Base-by-base conservation (phyloP, 2,113 vertebrate species). In the Hippocampus barbouri region DNA sequence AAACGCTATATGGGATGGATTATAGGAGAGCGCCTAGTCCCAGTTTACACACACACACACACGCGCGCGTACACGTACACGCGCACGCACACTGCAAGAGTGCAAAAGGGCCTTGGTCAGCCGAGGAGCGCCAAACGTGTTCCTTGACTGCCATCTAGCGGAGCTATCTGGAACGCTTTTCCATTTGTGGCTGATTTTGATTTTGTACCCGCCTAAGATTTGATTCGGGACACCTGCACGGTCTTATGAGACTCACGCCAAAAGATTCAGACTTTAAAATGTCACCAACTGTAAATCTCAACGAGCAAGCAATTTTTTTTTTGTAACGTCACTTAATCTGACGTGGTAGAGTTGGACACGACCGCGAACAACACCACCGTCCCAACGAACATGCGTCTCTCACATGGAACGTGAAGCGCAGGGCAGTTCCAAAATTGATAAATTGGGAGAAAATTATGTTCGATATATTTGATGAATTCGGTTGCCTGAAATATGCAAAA, bases 71-170 rank as follows among this genome's bases (percentile, higher is more conserved):
- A 30, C 27, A 30, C 27, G 27, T 30, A 6, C 20, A 15, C 62
- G 4, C 40, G 25, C 25, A 23, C 18, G 5, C 2, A 11, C 2
- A 6, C 27, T 9, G 34, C n/a, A 20, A 63, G 68, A 53, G 70
- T 41, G 75, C 40, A 40, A 10, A 7, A 54, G 54, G 70, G 12
- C 6, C 16, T 20, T 72, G 23, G 5, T 53, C 27, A 38, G 20
- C 21, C 25, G 38, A n/a, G 62, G 3, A 43, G 51, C 21, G 69
- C 27, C 66, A 84, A 81, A 70, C 66, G 73, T 41, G 84, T 60
- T 82, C 86, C 72, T 80, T 53, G 74, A 88, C 86, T 90, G 89
- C 92, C 92, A 92, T 83, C 92, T 90, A 87, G 89, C 74, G 92
- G 92, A 21, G 0, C 1, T 18, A 0, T 47, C 7, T 8, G 27